Evolutionary conservation across 2,113 vertebrate genomes (phyloP), one percentile per base, ranked within the genome.

Genomic region (Aplodontia rufa): DNA sequence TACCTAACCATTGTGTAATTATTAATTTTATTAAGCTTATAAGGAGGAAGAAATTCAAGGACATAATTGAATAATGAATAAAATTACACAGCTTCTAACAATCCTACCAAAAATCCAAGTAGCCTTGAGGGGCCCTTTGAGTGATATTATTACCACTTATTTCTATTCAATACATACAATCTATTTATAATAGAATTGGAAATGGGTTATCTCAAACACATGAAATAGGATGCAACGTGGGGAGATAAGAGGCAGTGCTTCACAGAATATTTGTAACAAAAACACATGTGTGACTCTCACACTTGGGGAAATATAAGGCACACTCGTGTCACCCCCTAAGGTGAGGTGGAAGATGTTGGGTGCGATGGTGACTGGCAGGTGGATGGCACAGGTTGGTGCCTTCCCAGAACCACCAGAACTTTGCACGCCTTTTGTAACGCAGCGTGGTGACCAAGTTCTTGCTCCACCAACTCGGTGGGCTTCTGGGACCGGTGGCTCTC

Each of bases 371-470:
- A n/a, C 35, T n/a, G 6, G 6, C 35, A 32, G 4, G 6, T 35
- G 17, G 35, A 68, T n/a, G 64, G 62, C 32, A 66, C 30, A n/a
- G 35, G 16, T n/a, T 66, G 32, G 64, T 35, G 32, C 35, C 62
- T 30, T 64, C 32, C 32, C 12, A 14, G 14, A 35, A 13, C 14
- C 1, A 14, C 5, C 28, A 17, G 6, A 83, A 96, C 94, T 51
- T 97, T 84, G 12, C 96, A 94, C 0, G 89, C 96, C 13, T 97
- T 95, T 58, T n/a, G n/a, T n/a, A n/a, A n/a, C 90, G 81, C 84
- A 96, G 45, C 0, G 60, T 91, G 79, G 96, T 83, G 8, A 96
- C 96, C 91, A 82, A 97, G 62, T 84, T 97, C 90, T 98, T 47
- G 99, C 6, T 8, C 22, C 24, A 58, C 22, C 55, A 26, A 8